phyloP scores from a whole-genome alignment of 2,113 vertebrate species.

The Triplophysa tibetana region DNA sequence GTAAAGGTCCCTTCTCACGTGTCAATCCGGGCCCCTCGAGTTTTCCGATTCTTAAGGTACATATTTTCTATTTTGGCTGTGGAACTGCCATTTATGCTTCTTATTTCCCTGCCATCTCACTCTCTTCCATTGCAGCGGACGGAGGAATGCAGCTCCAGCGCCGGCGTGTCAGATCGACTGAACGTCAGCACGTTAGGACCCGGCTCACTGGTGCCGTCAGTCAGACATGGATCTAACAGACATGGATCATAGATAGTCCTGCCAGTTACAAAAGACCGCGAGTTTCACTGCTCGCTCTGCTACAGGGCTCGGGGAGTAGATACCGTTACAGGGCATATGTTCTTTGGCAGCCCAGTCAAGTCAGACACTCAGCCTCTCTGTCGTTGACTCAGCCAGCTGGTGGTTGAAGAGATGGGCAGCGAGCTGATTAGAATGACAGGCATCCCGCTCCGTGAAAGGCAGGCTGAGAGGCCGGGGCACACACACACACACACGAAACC shows the following conservation, averaged over 20 bases:
- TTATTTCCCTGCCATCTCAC: not conserved
- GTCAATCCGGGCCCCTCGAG: not conserved
- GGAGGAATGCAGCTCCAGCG: conserved; percentile 8
- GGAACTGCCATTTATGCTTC: not conserved
- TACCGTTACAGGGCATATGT: conserved; percentile 73
- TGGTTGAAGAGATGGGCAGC: conserved; percentile 59
- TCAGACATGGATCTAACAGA: conserved; percentile 69
- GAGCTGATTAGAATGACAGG: conserved; percentile 74
- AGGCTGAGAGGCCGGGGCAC: conserved; percentile 39
- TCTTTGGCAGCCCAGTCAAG: conserved; percentile 69
- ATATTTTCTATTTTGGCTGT: not conserved
- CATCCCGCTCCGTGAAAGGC: conserved; percentile 58
- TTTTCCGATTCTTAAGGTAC: not conserved
- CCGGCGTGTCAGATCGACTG: conserved; percentile 63
- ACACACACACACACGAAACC: conserved; percentile 27
- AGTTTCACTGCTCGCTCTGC: conserved; percentile 53
- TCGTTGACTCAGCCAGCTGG: conserved; percentile 53
- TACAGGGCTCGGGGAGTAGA: conserved; percentile 67
- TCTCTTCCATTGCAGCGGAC: not conserved
- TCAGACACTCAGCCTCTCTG: conserved; percentile 52
- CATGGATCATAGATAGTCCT: conserved; percentile 71
- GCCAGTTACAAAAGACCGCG: conserved; percentile 63
- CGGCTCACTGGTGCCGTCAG: conserved; percentile 71
- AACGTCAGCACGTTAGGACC: conserved; percentile 62
- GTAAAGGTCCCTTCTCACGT: no score